phyloP scores from a whole-genome alignment of 2,113 vertebrate species.

The Deroptyus accipitrinus region DNA sequence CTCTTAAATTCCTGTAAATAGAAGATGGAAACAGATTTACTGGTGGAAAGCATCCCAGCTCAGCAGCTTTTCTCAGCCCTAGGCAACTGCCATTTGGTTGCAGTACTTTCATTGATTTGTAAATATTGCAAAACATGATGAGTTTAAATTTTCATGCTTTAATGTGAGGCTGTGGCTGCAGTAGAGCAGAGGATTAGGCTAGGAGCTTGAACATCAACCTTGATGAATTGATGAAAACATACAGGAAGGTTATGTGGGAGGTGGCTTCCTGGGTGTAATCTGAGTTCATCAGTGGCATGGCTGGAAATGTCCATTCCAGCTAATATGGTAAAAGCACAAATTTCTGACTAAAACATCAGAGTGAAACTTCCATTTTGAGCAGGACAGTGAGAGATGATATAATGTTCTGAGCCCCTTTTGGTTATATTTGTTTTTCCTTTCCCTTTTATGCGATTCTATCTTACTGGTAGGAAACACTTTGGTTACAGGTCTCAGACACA shows the following conservation, averaged over 20 bases:
- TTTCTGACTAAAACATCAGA: background rate
- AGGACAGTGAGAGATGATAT: background rate
- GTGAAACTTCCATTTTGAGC: background rate
- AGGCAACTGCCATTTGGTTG: background rate
- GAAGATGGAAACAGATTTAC: conserved; percentile 2
- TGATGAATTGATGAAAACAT: background rate
- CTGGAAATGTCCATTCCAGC: background rate
- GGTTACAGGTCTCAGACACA: background rate
- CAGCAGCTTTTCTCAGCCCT: background rate
- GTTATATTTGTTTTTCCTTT: background rate
- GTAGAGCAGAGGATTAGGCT: background rate
- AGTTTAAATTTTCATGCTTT: conserved; percentile 37
- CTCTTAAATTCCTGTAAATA: conserved; percentile 1
- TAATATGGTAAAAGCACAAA: background rate
- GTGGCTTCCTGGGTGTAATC: background rate
- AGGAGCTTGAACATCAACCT: background rate
- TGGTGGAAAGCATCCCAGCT: background rate
- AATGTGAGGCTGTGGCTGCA: background rate
- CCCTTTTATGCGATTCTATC: background rate
- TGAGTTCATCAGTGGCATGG: background rate
- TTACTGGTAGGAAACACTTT: background rate
- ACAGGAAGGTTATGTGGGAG: background rate
- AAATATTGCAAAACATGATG: background rate
- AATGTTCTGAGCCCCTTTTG: background rate
- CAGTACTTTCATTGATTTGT: background rate